A percentile compares a stretch with the other conserved stretches of the same genome.
Conservation (phyloP, 2,113 vertebrate species). For the Ursus arctos region DNA sequence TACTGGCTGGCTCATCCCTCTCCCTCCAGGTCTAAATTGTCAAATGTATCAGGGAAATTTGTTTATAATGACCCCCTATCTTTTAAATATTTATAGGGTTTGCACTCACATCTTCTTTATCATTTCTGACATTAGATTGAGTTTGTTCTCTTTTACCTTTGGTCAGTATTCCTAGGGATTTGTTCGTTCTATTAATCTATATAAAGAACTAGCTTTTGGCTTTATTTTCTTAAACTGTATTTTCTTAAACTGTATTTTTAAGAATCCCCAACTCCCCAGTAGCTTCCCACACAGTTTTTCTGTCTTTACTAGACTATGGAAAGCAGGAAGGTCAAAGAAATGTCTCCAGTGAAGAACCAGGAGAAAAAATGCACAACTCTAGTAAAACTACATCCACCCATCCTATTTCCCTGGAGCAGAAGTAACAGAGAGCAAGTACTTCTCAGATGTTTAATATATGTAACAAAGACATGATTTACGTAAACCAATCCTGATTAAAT, state of each 20-base stretch:
- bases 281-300: neutral
- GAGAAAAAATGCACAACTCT: neutral
- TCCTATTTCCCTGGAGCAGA: neutral
- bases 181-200: neutral
- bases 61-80: neutral
- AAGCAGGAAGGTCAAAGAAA: neutral
- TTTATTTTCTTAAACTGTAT: neutral
- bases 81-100: neutral
- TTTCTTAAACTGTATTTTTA: neutral
- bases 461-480: neutral
- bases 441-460: neutral
- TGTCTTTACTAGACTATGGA: neutral
- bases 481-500: neutral
- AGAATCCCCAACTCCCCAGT: neutral
- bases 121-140: neutral
- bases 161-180: neutral
- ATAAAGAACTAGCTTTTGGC: neutral
- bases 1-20: neutral
- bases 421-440: neutral
- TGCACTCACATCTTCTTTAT: neutral
- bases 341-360: neutral
- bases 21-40: neutral
- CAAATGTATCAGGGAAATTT: neutral
- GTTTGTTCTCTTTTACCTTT: neutral
- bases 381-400: neutral